Percentiles rank a stretch among this genome's conserved stretches.
These are phyloP conservation scores for Ectemnius lituratus DNA, from an alignment of 2,888 invertebrate species.

Conservation along the genomic window DNA sequence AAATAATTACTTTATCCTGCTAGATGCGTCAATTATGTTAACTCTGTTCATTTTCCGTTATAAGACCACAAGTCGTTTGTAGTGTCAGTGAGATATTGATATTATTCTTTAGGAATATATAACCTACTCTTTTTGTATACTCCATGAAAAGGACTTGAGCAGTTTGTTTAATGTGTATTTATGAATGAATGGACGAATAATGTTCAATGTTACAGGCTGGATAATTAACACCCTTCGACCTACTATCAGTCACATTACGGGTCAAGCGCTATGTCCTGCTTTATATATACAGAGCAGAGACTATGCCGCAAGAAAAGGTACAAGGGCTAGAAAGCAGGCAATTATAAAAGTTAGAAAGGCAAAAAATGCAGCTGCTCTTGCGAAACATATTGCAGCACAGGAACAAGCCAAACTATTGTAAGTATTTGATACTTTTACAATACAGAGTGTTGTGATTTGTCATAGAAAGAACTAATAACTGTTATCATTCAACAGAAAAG, in stretches of 20 bases:
- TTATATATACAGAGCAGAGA: slow-evolving; percentile 69
- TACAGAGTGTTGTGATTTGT: slow-evolving; percentile 59
- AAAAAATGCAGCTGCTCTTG: neutral
- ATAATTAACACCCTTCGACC: slow-evolving; percentile 39
- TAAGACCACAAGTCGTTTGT: no score
- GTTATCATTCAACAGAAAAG: slow-evolving; percentile 2
- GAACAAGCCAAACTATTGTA: slow-evolving; percentile 75
- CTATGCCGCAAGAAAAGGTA: slow-evolving; percentile 91
- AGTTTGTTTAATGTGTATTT: no score
- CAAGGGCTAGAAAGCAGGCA: slow-evolving; percentile 83
- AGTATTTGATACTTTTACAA: neutral
- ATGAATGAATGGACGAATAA: no score
- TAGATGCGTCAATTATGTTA: no score
- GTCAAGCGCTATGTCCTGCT: slow-evolving; percentile 34
- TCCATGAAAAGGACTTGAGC: no score
- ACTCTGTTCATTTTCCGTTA: no score
- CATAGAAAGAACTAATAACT: neutral
- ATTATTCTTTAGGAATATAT: no score
- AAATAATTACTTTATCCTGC: no score
- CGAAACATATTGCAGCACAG: slow-evolving; percentile 86
- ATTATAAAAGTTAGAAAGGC: neutral
- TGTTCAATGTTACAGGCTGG: slow-evolving; percentile 39
- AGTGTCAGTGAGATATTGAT: no score
- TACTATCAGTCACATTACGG: slow-evolving; percentile 23
- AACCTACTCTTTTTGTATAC: no score